Evolutionary conservation across 2,888 invertebrate genomes (phyloP).

Genomic region (Eucriotettix oculatus): DNA sequence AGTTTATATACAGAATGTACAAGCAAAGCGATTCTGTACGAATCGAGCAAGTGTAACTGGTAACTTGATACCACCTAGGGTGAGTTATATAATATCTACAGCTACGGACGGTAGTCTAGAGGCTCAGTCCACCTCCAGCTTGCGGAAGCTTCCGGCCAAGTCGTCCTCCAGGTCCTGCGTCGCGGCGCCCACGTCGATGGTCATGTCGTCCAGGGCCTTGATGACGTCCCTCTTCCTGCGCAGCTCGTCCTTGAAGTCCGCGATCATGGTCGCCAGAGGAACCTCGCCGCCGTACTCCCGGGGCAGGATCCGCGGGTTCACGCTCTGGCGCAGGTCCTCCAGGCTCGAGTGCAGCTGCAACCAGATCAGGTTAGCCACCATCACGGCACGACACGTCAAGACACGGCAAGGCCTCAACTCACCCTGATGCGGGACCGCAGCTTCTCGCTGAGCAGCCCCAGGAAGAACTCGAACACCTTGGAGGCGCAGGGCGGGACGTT

Average conservation of each 20-base stretch:
- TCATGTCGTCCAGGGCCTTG: conserved; percentile 21
- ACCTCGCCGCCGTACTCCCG: conserved; percentile 71
- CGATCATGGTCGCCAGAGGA: conserved; percentile 68
- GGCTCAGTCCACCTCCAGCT: conserved; percentile 14
- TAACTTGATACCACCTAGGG: too few relatives aligned
- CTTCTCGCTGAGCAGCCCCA: conserved; percentile 69
- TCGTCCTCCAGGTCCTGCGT: conserved; percentile 12
- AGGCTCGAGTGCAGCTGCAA: conserved; percentile 55
- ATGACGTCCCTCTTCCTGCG: conserved; percentile 17
- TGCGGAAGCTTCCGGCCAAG: conserved; percentile 14
- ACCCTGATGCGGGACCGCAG: conserved; percentile 64
- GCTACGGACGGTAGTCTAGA: too few relatives aligned
- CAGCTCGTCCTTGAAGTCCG: conserved; percentile 21
- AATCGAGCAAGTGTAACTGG: too few relatives aligned
- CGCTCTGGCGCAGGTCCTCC: conserved; percentile 51
- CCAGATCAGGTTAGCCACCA: not conserved
- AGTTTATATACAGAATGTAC: too few relatives aligned
- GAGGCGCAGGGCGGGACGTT: conserved; percentile 69
- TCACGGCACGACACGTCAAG: not conserved
- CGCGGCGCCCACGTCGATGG: conserved; percentile 16
- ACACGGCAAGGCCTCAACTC: too few relatives aligned
- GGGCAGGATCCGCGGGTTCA: conserved; percentile 60
- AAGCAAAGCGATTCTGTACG: too few relatives aligned
- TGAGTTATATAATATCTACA: too few relatives aligned
- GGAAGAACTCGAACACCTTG: conserved; percentile 66